Percentiles rank a stretch among this genome's conserved stretches.
phyloP scores from a whole-genome alignment of 2,113 vertebrate genomes.

The Erpornis zantholeuca region DNA sequence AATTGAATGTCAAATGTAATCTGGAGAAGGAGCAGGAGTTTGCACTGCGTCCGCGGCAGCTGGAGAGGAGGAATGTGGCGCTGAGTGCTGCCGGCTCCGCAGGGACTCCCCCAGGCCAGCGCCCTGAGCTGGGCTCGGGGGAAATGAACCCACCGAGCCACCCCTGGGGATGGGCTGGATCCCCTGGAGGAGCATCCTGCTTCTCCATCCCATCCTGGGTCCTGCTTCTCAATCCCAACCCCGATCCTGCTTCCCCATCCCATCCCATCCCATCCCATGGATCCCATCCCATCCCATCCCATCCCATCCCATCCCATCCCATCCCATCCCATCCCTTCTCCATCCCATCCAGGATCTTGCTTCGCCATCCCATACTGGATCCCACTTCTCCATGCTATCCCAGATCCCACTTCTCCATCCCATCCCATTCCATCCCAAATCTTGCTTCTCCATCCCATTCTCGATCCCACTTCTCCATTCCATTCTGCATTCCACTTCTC shows the following conservation, averaged over 20 bases:
- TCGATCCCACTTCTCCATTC: fast-evolving
- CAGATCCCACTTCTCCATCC: too few species aligned
- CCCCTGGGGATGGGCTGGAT: fast-evolving
- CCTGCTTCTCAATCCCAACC: not conserved
- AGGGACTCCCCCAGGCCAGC: not conserved
- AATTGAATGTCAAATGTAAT: slow-evolving; percentile 58
- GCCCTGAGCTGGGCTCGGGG: fast-evolving
- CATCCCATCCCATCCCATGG: too few species aligned
- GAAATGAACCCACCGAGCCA: fast-evolving
- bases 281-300: too few species aligned
- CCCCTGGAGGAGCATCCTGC: fast-evolving
- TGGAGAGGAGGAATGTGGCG: not conserved
- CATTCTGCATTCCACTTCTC: too few species aligned
- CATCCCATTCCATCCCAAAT: too few species aligned
- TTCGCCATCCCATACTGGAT: too few species aligned
- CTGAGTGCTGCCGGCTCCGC: slow-evolving; percentile 56
- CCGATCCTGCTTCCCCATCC: fast-evolving
- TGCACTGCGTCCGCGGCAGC: not conserved
- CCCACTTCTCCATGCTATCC: too few species aligned
- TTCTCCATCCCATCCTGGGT: not conserved
- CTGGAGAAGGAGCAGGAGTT: slow-evolving; percentile 30
- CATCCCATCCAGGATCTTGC: too few species aligned
- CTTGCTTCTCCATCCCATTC: fast-evolving
- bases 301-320: too few species aligned
- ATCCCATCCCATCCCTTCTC: too few species aligned